phyloP scores from a whole-genome alignment of 1,140 invertebrate genomes.

The Pseudomyrmex concolor region DNA sequence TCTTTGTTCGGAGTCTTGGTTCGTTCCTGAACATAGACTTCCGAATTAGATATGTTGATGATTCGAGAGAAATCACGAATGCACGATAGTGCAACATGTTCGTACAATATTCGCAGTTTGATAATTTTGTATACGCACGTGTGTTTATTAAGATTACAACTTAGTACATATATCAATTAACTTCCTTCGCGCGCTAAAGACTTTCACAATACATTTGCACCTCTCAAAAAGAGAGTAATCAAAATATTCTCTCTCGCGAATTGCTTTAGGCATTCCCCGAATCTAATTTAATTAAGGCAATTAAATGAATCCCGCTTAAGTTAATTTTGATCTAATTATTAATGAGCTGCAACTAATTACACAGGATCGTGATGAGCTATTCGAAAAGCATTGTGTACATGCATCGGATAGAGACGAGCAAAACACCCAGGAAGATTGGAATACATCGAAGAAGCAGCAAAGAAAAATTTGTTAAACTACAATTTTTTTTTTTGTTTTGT shows the following conservation, averaged over 20 bases:
- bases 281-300: constrained; percentile 61
- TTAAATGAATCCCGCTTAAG: constrained; percentile 50
- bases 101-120: constrained; percentile 29
- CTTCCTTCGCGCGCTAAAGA: constrained; percentile 52
- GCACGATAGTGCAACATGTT: constrained; percentile 19
- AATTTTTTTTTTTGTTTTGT: too few relatives aligned
- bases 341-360: constrained; percentile 29
- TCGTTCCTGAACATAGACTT: constrained; percentile 53
- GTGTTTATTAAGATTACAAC: constrained; percentile 62
- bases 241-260: constrained; percentile 11
- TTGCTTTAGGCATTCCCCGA: constrained; percentile 46
- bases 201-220: constrained; percentile 41
- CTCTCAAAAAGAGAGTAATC: constrained; percentile 9
- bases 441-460: constrained; percentile 14
- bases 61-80: too few relatives aligned
- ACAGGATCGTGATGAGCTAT: constrained; percentile 28
- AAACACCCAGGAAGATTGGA: constrained; percentile 48
- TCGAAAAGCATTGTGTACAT: constrained; percentile 13
- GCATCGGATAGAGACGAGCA: constrained; percentile 5
- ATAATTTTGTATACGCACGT: constrained; percentile 58
- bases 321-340: constrained; percentile 52
- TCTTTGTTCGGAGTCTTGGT: constrained; percentile 61
- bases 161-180: constrained; percentile 62
- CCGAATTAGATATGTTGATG: background rate
- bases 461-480: too few relatives aligned